Percentiles rank a stretch among this genome's conserved stretches.
phyloP scores from a whole-genome alignment of 2,113 vertebrate genomes.

The Microtus montanus region DNA sequence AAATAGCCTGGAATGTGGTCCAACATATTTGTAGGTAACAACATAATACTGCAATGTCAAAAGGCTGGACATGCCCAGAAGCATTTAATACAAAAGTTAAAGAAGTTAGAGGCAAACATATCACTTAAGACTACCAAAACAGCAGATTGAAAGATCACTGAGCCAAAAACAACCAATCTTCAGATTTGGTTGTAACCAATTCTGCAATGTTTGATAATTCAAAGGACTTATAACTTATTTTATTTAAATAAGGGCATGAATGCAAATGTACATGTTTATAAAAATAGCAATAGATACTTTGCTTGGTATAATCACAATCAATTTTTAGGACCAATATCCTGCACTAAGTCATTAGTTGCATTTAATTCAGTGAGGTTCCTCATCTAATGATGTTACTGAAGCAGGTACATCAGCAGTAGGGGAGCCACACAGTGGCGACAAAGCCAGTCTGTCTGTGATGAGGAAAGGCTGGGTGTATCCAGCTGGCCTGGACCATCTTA shows the following conservation, averaged over 20 bases:
- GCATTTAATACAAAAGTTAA: background rate
- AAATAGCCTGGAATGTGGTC: background rate
- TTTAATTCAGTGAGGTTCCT: background rate
- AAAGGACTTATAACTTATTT: background rate
- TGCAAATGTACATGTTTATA: background rate
- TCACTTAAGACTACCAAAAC: background rate
- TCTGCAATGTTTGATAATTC: background rate
- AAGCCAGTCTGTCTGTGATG: background rate
- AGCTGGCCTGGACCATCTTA: background rate
- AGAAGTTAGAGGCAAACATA: background rate
- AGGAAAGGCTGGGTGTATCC: background rate
- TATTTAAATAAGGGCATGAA: constrained; percentile 16
- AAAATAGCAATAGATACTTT: constrained; percentile 16
- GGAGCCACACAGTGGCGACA: background rate
- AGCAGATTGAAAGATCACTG: too few species aligned
- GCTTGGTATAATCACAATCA: background rate
- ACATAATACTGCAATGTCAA: background rate
- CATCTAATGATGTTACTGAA: constrained; percentile 13
- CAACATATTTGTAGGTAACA: background rate
- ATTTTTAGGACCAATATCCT: background rate
- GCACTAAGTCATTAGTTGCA: background rate
- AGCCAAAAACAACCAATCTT: background rate
- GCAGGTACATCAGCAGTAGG: background rate
- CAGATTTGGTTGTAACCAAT: background rate
- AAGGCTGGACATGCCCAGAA: background rate